Evolutionary conservation across 2,113 vertebrate genomes (phyloP).

Genomic region (Balaeniceps rex): DNA sequence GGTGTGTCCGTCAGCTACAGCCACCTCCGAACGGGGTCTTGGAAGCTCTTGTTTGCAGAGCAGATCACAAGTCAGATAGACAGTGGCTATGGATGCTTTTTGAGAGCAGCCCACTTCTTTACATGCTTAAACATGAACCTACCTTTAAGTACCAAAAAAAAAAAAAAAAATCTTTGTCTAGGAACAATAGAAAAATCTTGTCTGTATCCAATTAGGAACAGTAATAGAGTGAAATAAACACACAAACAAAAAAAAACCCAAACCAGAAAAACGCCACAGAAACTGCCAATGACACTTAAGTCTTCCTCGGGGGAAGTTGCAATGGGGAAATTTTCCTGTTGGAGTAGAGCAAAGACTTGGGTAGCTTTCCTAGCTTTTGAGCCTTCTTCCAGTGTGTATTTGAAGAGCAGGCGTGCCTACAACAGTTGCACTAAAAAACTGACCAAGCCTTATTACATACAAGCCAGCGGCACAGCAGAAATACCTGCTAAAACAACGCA

Average conservation of each 20-base stretch:
- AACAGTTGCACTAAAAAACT: not conserved
- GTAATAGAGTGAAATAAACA: not conserved
- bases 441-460: not conserved
- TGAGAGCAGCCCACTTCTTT: not conserved
- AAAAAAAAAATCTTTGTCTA: not conserved
- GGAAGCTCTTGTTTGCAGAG: not conserved
- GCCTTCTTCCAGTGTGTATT: not conserved
- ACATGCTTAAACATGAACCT: not conserved
- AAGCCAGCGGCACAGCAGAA: not conserved
- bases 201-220: not conserved
- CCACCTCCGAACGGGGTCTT: not conserved
- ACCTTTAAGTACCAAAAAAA: not conserved
- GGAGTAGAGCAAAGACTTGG: not conserved
- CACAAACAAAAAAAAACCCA: not conserved
- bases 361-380: not conserved
- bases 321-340: not conserved
- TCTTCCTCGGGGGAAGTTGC: not conserved
- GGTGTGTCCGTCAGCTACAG: not conserved
- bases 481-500: not conserved
- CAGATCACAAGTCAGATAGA: not conserved
- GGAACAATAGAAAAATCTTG: not conserved
- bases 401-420: not conserved
- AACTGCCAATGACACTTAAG: not conserved
- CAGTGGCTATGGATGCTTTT: not conserved
- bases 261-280: not conserved